Evolutionary conservation across 2,888 invertebrate species (phyloP).

Genomic region (Melitaea athalia): DNA sequence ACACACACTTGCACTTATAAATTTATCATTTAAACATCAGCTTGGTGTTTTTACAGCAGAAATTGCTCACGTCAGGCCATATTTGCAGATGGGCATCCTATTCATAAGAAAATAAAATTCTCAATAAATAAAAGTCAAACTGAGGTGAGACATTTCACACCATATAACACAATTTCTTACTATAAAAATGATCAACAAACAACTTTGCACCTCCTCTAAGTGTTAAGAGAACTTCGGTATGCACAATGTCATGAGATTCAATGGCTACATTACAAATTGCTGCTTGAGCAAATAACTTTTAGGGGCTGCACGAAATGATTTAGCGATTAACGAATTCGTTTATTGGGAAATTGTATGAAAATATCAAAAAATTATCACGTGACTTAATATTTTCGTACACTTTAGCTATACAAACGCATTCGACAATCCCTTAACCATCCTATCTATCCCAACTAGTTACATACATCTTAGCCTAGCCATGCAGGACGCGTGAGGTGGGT

Average conservation of each 20-base stretch:
- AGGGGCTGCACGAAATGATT: slow-evolving; percentile 46
- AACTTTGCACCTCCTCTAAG: slow-evolving; percentile 76
- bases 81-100: slow-evolving; percentile 79
- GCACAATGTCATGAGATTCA: slow-evolving; percentile 80
- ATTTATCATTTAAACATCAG: slow-evolving; percentile 42
- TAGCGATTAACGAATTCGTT: slow-evolving; percentile 44
- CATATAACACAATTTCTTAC: slow-evolving; percentile 80
- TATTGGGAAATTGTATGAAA: neutral
- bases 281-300: slow-evolving; percentile 78
- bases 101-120: slow-evolving; percentile 81
- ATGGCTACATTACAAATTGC: slow-evolving; percentile 74
- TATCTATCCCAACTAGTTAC: slow-evolving; percentile 22
- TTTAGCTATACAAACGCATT: neutral
- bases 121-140: slow-evolving; percentile 82
- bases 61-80: slow-evolving; percentile 65
- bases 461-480: slow-evolving; percentile 65
- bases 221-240: slow-evolving; percentile 66
- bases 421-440: neutral
- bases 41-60: slow-evolving; percentile 51
- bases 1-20: slow-evolving; percentile 40
- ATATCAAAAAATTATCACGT: slow-evolving; percentile 1
- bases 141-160: slow-evolving; percentile 78
- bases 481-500: slow-evolving; percentile 69
- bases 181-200: slow-evolving; percentile 81
- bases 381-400: neutral